Percentiles rank a stretch among this genome's conserved stretches.
Evolutionary conservation across 2,113 vertebrate genomes (phyloP).

Genomic region (Budorcas taxicolor): DNA sequence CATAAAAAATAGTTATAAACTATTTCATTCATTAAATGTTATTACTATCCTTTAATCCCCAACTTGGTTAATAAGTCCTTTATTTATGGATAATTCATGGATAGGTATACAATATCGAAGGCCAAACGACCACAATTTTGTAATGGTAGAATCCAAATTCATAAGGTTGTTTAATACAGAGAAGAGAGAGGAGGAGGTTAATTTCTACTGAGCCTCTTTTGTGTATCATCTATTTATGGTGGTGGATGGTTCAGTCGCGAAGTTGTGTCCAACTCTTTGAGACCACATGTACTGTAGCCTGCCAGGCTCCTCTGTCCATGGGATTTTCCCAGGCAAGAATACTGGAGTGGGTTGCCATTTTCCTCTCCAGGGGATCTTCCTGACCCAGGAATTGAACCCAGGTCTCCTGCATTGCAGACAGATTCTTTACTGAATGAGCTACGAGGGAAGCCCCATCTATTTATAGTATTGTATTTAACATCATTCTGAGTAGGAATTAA

Average conservation of each 20-base stretch:
- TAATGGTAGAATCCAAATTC: not conserved
- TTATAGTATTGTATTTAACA: not conserved
- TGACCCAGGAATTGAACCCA: not conserved
- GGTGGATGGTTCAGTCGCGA: not conserved
- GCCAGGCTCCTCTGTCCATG: not conserved
- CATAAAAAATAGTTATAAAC: not conserved
- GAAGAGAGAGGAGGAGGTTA: not conserved
- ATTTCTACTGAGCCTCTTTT: not conserved
- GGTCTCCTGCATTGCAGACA: not conserved
- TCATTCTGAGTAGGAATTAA: slow-evolving; percentile 6
- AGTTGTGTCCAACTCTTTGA: not conserved
- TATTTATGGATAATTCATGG: not conserved
- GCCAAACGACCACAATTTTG: not conserved
- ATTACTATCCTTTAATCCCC: not conserved
- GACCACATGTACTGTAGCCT: not conserved
- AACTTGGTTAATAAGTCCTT: not conserved
- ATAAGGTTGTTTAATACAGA: not conserved
- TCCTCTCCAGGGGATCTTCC: not conserved
- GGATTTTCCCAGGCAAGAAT: not conserved
- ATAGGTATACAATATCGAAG: not conserved
- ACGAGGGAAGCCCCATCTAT: not conserved
- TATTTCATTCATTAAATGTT: not conserved
- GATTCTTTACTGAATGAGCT: not conserved
- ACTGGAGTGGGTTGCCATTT: not conserved
- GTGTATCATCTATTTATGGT: not conserved